phyloP scores from a whole-genome alignment of 1,140 invertebrate species.

The Ceratosolen solmsi region DNA sequence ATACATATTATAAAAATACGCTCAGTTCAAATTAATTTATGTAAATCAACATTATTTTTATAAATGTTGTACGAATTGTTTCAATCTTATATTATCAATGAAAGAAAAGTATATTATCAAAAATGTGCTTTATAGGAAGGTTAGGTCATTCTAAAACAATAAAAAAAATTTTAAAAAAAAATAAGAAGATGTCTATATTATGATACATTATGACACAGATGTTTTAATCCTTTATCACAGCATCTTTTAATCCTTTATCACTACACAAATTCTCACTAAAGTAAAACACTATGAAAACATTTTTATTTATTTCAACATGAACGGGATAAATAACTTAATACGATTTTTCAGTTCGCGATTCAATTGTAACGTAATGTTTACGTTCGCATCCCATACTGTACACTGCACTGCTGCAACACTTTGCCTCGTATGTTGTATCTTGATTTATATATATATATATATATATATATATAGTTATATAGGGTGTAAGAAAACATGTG shows the following conservation, averaged over 20 bases:
- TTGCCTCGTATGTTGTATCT: too few species aligned
- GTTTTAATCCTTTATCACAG: constrained; percentile 14
- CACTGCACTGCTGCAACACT: neutral
- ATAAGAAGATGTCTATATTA: too few species aligned
- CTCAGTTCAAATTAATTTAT: too few species aligned
- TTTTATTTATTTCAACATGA: constrained; percentile 18
- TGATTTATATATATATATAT: too few species aligned
- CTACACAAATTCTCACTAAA: neutral
- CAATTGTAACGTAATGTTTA: constrained; percentile 21
- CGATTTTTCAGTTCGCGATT: neutral
- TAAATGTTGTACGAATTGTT: too few species aligned
- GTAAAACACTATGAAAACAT: neutral
- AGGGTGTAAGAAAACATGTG: too few species aligned
- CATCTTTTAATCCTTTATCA: constrained; percentile 17
- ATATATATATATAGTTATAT: too few species aligned
- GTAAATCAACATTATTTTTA: too few species aligned
- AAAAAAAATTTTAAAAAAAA: neutral
- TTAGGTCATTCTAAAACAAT: constrained; percentile 6
- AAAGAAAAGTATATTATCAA: neutral
- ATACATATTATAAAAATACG: too few species aligned
- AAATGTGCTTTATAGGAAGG: constrained; percentile 38
- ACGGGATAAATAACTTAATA: neutral
- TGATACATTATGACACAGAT: constrained; percentile 10
- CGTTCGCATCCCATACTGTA: neutral
- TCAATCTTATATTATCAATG: neutral